Base-by-base conservation (phyloP, 2,888 invertebrate genomes). In the Sisyra terminalis region DNA sequence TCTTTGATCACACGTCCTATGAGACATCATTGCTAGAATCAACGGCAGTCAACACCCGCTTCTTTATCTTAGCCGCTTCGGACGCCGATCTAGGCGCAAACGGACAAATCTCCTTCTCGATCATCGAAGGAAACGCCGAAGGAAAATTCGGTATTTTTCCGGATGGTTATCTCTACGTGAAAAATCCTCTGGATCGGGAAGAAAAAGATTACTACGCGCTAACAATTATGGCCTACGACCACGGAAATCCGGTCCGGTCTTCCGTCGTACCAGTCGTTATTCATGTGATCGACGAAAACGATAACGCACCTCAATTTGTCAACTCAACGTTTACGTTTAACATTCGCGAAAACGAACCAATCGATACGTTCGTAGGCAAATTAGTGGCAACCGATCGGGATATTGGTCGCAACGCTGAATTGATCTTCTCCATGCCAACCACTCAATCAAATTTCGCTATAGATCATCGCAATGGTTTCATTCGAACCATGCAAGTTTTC, bases 261-360 rank as follows among this genome's bases (percentile, higher is more conserved):
- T 89, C 93, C 0, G 73, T 82, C 39, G 92, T 90, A 2, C 88
- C 90, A 6, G 83, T 96, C 2, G 86, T 92, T 13, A 82, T 96
- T 47, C 89, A 92, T 56, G 78, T 96, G 15, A 78, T 90, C 47
- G 97, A 96, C 64, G 92, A 94, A 64, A 97, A 98, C 61, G 96
- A 97, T 63, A 92, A 94, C 60, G 77, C 82, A 24, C 97, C 97
- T 0, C 76, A 82, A 57, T 97, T 98, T 62, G 79, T 81, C 2
- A 89, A 94, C 53, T 75, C 78, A 24, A 87, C 87, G 11, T 97
- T 96, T 61, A 80, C 82, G 45, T 92, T 94, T 57, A 84, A 78
- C 58, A 76, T 96, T 13, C 76, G 81, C 42, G 90, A 92, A 64
- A 89, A 90, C 60, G 84, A 86, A 49, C 82, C 85, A 1, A 74